Base-by-base conservation (phyloP, 1,140 invertebrate species). In the Neuroterus valhalla region DNA sequence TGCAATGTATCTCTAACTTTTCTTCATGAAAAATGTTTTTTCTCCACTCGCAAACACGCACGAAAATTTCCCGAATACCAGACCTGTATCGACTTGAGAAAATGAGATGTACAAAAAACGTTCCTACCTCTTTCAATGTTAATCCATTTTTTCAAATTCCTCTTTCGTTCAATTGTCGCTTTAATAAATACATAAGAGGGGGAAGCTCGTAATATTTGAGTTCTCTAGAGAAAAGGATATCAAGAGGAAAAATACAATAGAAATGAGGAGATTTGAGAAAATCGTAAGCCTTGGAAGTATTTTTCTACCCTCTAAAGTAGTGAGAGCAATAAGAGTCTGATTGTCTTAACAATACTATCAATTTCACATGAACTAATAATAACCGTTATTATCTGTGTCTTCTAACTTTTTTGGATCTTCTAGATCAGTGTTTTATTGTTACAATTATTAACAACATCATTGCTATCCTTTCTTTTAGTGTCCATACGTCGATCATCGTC, bases 301-400 rank as follows among this genome's bases (percentile, higher is more conserved):
- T 62, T 62, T 62, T 15, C 55, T 31, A 6, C 78, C 78, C 81
- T 72, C 73, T 46, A 79, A 81, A 75, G 68, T 86, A 81, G 79
- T 79, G 80, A 84, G 84, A 88, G 82, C 84, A 87, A 86, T 87
- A 82, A 86, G 83, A 85, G 84, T 89, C 86, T 89, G 89, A 90
- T 90, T 90, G 89, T 89, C 87, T 86, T 88, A 87, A 89, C 87
- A 86, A 85, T 88, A 88, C 87, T 90, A 88, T 87, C 83, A 87
- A 76, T 86, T 89, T 89, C 75, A 77, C 66, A 78, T 79, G 74
- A 69, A 72, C 78, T 77, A 80, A 77, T 78, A 68, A 80, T 76
- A 76, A 46, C 67, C 71, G 72, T 78, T 78, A 76, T 67, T 72
- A 52, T 70, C 77, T n/a, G n/a, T n/a, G n/a, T n/a, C n/a, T n/a